A percentile compares a stretch with the other conserved stretches of the same genome.
Evolutionary conservation across 1,140 invertebrate species (phyloP).

Genomic region (Eciton burchellii): DNA sequence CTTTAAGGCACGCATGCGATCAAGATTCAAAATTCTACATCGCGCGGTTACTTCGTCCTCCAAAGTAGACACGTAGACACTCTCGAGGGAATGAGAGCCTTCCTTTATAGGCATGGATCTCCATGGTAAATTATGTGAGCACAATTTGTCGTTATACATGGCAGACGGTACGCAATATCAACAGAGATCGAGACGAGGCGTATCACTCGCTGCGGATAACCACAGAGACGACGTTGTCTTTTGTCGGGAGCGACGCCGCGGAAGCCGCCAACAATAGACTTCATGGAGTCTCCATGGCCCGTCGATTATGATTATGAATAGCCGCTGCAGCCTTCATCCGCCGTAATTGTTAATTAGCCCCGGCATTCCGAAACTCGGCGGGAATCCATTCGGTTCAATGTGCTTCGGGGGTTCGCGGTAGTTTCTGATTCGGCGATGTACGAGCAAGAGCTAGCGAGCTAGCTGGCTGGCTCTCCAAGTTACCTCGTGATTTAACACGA

Average conservation of each 20-base stretch:
- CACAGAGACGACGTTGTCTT: conserved; percentile 37
- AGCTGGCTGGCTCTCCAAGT: conserved; percentile 64
- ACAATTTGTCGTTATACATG: conserved; percentile 29
- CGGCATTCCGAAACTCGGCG: conserved; percentile 53
- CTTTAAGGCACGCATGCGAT: not conserved
- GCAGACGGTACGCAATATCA: conserved; percentile 51
- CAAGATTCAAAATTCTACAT: no score
- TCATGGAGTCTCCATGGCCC: conserved; percentile 45
- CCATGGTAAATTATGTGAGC: conserved; percentile 36
- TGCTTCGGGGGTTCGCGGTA: conserved; percentile 38
- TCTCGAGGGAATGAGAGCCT: not conserved
- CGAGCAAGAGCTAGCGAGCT: conserved; percentile 16
- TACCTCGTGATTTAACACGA: conserved; percentile 81
- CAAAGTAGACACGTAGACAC: no score
- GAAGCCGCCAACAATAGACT: conserved; percentile 65
- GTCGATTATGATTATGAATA: conserved; percentile 72
- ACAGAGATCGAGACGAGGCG: conserved; percentile 53
- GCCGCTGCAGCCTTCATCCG: conserved; percentile 32
- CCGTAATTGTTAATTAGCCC: conserved; percentile 69
- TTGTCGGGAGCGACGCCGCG: conserved; percentile 39
- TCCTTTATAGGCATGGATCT: conserved; percentile 1
- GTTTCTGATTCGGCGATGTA: conserved; percentile 54
- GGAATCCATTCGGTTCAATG: conserved; percentile 48
- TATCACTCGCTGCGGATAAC: conserved; percentile 66
- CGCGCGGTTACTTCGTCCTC: no score